phyloP scores from a whole-genome alignment of 2,113 vertebrate species.

The Neolamprologus sp. region DNA sequence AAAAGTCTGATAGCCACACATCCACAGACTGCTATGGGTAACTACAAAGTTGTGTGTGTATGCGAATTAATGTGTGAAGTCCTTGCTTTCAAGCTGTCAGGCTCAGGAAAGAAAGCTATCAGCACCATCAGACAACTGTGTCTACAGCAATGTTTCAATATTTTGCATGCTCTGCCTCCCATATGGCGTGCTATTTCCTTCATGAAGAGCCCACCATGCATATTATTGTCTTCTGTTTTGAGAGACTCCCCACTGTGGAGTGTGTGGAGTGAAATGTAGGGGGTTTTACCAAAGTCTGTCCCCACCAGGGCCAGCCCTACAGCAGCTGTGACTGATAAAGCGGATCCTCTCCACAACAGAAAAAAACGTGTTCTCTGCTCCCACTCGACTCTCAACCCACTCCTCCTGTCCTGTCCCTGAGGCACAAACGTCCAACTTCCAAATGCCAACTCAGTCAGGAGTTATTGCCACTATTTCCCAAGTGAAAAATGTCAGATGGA shows the following conservation, averaged over 20 bases:
- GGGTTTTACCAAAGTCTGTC: slow-evolving; percentile 38
- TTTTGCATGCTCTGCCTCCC: slow-evolving; percentile 15
- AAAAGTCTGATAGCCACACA: neutral
- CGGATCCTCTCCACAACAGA: slow-evolving; percentile 33
- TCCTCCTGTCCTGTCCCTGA: slow-evolving; percentile 36
- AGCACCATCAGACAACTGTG: slow-evolving; percentile 22
- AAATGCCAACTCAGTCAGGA: slow-evolving; percentile 64
- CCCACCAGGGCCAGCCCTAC: slow-evolving; percentile 26
- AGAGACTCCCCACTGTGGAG: slow-evolving; percentile 35
- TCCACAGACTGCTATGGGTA: neutral
- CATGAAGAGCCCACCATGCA: slow-evolving; percentile 51
- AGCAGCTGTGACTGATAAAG: slow-evolving; percentile 53
- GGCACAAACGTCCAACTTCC: slow-evolving; percentile 47
- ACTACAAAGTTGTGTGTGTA: neutral
- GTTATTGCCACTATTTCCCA: slow-evolving; percentile 51
- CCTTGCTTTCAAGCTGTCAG: neutral
- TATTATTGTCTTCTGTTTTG: slow-evolving; percentile 69
- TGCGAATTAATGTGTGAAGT: neutral
- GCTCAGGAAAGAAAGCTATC: neutral
- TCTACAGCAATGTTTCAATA: slow-evolving; percentile 29
- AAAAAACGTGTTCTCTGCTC: slow-evolving; percentile 15
- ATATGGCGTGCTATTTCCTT: slow-evolving; percentile 30
- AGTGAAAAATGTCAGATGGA: slow-evolving; percentile 60
- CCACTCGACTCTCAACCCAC: slow-evolving; percentile 6
- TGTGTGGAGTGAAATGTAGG: slow-evolving; percentile 31